Conservation (phyloP, 2,113 vertebrate species). For the Rhynchomys soricoides region DNA sequence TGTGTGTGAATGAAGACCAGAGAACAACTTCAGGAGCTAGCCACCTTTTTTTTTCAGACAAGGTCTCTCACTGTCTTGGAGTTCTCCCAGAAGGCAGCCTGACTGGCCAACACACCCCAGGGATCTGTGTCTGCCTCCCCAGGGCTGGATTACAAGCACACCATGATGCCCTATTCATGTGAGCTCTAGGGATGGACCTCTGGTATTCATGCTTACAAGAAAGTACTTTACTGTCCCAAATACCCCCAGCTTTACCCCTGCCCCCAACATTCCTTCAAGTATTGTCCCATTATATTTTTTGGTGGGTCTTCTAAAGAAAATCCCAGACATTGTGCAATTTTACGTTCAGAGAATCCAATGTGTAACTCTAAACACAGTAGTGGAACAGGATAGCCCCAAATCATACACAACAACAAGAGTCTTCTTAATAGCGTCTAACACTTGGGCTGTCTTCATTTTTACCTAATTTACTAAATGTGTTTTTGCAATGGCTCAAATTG, state of each 20-base stretch:
- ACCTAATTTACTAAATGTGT: background rate
- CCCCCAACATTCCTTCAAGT: background rate
- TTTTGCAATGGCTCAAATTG: background rate
- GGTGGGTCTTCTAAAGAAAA: constrained; percentile 30
- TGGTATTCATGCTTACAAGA: background rate
- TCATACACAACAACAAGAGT: background rate
- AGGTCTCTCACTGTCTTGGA: background rate
- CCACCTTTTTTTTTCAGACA: background rate
- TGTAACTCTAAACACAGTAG: constrained; percentile 15
- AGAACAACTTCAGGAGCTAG: background rate
- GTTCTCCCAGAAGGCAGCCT: background rate
- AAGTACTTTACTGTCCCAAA: background rate
- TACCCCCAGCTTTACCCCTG: too few relatives aligned
- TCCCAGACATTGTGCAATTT: background rate
- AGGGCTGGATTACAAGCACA: background rate
- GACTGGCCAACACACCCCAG: background rate
- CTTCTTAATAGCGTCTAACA: background rate
- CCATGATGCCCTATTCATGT: background rate
- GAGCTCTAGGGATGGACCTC: background rate
- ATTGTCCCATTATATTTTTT: background rate
- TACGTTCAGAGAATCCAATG: background rate
- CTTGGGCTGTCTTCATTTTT: background rate
- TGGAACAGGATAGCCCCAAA: background rate
- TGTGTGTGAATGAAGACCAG: background rate
- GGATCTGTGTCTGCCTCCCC: background rate